Evolutionary conservation across 2,888 invertebrate species (phyloP).

Genomic region (Sarcophaga subvicina): DNA sequence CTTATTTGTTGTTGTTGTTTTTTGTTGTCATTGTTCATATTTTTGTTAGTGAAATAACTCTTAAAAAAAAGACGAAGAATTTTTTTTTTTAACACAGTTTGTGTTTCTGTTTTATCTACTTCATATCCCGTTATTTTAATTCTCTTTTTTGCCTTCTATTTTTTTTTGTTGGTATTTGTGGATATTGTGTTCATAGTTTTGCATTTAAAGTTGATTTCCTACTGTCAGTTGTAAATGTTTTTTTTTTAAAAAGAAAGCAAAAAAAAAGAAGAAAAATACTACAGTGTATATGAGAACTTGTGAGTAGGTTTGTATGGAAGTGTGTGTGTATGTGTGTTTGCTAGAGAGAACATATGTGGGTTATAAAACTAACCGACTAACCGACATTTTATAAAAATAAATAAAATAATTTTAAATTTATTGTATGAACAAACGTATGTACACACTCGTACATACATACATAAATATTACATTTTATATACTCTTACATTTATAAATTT

Average conservation of each 20-base stretch:
- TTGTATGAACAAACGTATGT: no score
- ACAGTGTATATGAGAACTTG: not conserved
- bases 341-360: not conserved
- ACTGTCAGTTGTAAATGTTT: conserved; percentile 47
- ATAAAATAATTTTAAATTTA: not conserved
- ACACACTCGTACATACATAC: not conserved
- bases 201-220: conserved; percentile 63
- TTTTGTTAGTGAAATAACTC: not conserved
- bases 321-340: not conserved
- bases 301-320: not conserved
- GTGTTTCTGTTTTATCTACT: conserved; percentile 10
- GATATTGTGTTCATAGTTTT: conserved; percentile 20
- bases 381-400: not conserved
- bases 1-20: not conserved
- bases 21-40: not conserved
- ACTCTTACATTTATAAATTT: not conserved
- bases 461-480: not conserved
- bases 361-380: not conserved
- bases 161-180: conserved; percentile 20
- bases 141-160: conserved; percentile 34
- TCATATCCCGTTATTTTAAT: conserved; percentile 23
- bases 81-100: not conserved
- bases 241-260: not conserved
- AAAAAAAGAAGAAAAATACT: not conserved
- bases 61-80: not conserved